Evolutionary conservation across 1,140 invertebrate genomes (phyloP).

Genomic region (Drosophila ercepeae): DNA sequence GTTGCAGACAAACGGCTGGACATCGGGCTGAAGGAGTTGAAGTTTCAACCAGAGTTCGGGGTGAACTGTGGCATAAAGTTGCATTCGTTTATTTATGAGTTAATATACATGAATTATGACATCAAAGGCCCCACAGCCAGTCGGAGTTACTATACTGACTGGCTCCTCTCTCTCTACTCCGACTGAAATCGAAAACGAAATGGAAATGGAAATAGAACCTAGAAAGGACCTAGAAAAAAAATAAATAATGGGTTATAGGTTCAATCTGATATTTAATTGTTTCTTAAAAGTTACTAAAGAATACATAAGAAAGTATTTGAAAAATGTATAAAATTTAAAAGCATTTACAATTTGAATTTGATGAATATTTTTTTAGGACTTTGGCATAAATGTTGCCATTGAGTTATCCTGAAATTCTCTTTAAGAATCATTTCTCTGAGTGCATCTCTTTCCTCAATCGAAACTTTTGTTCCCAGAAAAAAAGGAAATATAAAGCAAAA

Average conservation of each 20-base stretch:
- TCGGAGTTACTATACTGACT: conserved; percentile 6
- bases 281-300: too few species aligned
- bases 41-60: conserved; percentile 13
- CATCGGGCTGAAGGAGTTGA: conserved; percentile 40
- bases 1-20: conserved; percentile 44
- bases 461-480: conserved; percentile 19
- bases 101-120: conserved; percentile 84
- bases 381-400: too few species aligned
- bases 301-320: too few species aligned
- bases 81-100: conserved; percentile 83
- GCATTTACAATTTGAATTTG: too few species aligned
- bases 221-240: not conserved
- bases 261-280: not conserved
- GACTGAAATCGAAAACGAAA: conserved; percentile 73
- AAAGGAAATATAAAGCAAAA: not conserved
- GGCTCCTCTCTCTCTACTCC: conserved; percentile 13
- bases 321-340: too few species aligned
- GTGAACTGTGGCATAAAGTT: conserved; percentile 58
- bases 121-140: conserved; percentile 77
- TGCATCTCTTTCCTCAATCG: conserved; percentile 6
- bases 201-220: conserved; percentile 65
- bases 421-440: not conserved
- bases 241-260: not conserved
- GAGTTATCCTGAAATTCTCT: not conserved
- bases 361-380: too few species aligned